A percentile compares a stretch with the other conserved stretches of the same genome.
phyloP scores from a whole-genome alignment of 2,113 vertebrate species.

The Pseudolaguvia tuberculata region DNA sequence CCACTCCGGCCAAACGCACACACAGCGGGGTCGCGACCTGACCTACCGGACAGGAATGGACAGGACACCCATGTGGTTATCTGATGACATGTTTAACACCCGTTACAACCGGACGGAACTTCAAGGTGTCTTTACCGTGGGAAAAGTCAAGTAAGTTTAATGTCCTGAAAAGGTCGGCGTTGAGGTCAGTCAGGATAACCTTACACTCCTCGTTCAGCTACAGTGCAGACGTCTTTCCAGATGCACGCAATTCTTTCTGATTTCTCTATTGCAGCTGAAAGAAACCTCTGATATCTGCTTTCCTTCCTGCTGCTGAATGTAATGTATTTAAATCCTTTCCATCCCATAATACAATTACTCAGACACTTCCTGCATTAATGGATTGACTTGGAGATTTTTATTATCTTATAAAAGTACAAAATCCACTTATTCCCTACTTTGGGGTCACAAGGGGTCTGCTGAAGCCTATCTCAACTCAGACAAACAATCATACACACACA shows the following conservation, averaged over 20 bases:
- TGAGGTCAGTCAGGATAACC: not conserved
- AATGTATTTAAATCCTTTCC: slow-evolving; percentile 11
- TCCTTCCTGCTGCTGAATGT: not conserved
- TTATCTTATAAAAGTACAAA: slow-evolving; percentile 29
- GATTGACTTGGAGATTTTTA: not conserved
- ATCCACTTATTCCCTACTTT: not conserved
- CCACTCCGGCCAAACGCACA: slow-evolving; percentile 82
- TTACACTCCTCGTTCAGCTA: not conserved
- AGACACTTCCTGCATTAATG: not conserved
- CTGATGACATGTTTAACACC: slow-evolving; percentile 9
- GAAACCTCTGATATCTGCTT: not conserved
- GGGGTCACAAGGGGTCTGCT: too few relatives aligned
- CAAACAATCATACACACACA: too few relatives aligned
- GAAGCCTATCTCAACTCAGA: too few relatives aligned
- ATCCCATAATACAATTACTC: slow-evolving; percentile 15
- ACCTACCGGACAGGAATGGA: slow-evolving; percentile 58
- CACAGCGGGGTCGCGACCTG: slow-evolving; percentile 62
- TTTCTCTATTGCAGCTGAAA: not conserved
- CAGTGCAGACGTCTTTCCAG: too few relatives aligned
- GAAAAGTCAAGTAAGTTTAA: slow-evolving; percentile 10
- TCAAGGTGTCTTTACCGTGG: slow-evolving; percentile 30
- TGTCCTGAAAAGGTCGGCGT: not conserved
- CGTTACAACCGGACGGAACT: not conserved
- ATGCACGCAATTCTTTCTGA: not conserved
- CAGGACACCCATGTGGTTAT: not conserved